These are phyloP conservation scores for human (Homo sapiens) DNA, from an alignment of 2,113 vertebrate genomes.

Conservation along the genomic window GRCh38 chr7:103092501-103093000, in stretches of 20 bases:
- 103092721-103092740: not conserved
- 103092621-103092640: slow-evolving; percentile 89
- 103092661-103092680: not conserved
- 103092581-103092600: slow-evolving; percentile 89
- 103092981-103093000: not conserved
- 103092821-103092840: not conserved
- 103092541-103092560: slow-evolving; percentile 92
- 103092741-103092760: slow-evolving; percentile 14
- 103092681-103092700: not conserved
- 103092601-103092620: slow-evolving; percentile 87
- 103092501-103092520: slow-evolving; percentile 88
- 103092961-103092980: not conserved
- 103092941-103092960: not conserved
- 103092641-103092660: slow-evolving; percentile 90
- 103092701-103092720: not conserved
- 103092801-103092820: not conserved
- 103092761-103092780: not conserved
- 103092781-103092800: not conserved
- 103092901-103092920: not conserved
- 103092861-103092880: not conserved
- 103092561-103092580: slow-evolving; percentile 93
- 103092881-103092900: not conserved
- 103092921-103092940: not conserved
- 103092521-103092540: slow-evolving; percentile 94
- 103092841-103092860: not conserved